Evolutionary conservation across 1,140 invertebrate species (phyloP), one percentile per base, ranked within the genome.

Genomic region (Meloidogyne hapla): DNA sequence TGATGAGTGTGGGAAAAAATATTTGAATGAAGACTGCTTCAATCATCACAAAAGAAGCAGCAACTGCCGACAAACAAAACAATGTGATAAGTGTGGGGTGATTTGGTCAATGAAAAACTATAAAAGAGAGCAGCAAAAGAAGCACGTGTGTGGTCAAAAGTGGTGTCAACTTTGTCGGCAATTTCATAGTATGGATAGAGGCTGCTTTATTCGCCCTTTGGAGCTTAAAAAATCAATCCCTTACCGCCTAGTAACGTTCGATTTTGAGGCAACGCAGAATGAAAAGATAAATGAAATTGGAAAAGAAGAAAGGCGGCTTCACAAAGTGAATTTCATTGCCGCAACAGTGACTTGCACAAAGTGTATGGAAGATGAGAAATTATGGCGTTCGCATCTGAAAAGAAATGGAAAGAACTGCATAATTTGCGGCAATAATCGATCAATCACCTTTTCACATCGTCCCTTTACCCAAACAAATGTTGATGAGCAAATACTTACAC

Each of bases 201-300:
- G 28, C 5, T 69, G 67, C 28, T 69, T 69, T 15, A 69, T 69
- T 38, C 67, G 25, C 2, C n/a, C 10, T 12, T 48, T 69, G 9
- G 48, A 69, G 13, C 67, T 48, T 2, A n/a, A 48, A 18, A 40
- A 38, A 13, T 10, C 67, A 21, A 69, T 9, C 38, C 40, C 6
- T 2, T 69, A 69, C 12, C 25, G 67, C 23, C 23, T 69, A 10
- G 12, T 69, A 2, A 48, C 25, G 3, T 69, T 13, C n/a, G 66
- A 68, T 26, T 68, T 33, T 21, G 66, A 68, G 25, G 45, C 66
- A 9, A 68, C 66, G 8, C 67, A 40, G 23, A 69, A 69, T 33
- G 23, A 21, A 12, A 23, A 13, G 10, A 26, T 69, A 3, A 13
- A 21, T 2, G 26, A 48, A 1, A 48, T 21, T 9, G n/a, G n/a